Conservation (phyloP, 92 coral and sea anemone species). For the Actinernus sp. region DNA sequence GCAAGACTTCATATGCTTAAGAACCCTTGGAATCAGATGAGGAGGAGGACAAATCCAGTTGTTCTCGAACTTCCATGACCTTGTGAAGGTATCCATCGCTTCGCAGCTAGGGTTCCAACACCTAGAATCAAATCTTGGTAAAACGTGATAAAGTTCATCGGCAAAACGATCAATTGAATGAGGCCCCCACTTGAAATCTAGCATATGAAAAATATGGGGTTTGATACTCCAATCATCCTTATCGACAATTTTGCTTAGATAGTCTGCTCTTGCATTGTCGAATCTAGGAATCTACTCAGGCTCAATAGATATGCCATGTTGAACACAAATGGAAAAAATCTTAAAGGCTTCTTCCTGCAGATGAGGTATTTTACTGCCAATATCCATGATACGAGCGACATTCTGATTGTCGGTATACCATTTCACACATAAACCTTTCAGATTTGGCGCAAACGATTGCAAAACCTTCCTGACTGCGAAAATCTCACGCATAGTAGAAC, state of each 20-base stretch:
- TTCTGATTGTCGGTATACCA: conserved; percentile 21
- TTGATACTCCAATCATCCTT: conserved; percentile 18
- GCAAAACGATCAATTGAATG: conserved; percentile 28
- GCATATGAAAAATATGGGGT: neutral
- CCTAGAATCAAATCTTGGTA: conserved; percentile 30
- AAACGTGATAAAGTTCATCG: conserved; percentile 15
- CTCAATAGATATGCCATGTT: neutral
- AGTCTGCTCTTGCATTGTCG: conserved; percentile 21
- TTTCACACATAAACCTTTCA: conserved; percentile 3
- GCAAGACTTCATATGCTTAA: conserved; percentile 16
- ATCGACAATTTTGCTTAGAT: conserved; percentile 20
- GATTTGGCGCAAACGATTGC: too few species aligned
- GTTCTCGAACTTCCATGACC: conserved; percentile 33
- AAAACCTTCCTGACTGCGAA: conserved; percentile 4
- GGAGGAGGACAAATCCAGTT: conserved; percentile 39
- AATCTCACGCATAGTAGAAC: conserved; percentile 2
- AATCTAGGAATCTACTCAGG: neutral
- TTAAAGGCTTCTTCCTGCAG: conserved; percentile 12
- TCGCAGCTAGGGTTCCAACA: conserved; percentile 41
- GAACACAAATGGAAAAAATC: conserved; percentile 25
- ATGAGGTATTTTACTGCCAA: conserved; percentile 12
- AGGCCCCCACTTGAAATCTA: conserved; percentile 30
- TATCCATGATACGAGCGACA: conserved; percentile 22
- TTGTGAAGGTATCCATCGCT: conserved; percentile 40
- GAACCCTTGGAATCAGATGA: conserved; percentile 27